Conservation (phyloP, 2,113 vertebrate genomes). For the Campylomormyrus tamandua region DNA sequence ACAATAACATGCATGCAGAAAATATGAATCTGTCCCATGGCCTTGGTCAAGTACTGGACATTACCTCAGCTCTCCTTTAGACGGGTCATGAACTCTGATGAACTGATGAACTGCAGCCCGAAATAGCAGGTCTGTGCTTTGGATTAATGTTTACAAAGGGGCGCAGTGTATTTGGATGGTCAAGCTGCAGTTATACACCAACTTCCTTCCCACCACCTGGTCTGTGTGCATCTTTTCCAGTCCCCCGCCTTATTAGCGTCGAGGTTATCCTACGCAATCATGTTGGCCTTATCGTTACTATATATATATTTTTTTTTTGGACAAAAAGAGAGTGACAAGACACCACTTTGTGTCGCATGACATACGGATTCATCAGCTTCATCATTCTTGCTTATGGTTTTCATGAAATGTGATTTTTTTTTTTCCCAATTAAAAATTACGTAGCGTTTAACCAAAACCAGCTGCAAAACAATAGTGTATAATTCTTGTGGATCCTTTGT, state of each 20-base stretch:
- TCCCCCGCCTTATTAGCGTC: conserved; percentile 19
- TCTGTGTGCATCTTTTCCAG: not conserved
- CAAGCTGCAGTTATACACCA: not conserved
- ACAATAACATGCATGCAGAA: not conserved
- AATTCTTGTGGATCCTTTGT: conserved; percentile 20
- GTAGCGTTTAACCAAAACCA: conserved; percentile 47
- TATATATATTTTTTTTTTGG: conserved; percentile 18
- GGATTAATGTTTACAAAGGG: conserved; percentile 23
- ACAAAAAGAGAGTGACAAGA: conserved; percentile 14
- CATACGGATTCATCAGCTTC: conserved; percentile 30
- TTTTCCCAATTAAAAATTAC: conserved; percentile 24
- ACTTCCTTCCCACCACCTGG: not conserved
- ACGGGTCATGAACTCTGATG: not conserved
- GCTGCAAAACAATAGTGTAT: conserved; percentile 41
- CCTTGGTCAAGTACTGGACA: not conserved
- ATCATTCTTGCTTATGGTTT: conserved; percentile 40
- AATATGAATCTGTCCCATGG: not conserved
- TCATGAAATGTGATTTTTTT: conserved; percentile 31
- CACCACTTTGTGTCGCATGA: conserved; percentile 36
- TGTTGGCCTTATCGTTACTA: conserved; percentile 40
- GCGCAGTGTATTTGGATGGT: not conserved
- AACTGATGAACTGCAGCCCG: not conserved
- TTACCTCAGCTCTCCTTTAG: not conserved
- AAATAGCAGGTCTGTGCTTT: not conserved
- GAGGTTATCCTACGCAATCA: conserved; percentile 28